These are phyloP conservation scores for Chironomus riparius DNA, from an alignment of 2,888 invertebrate genomes.

Conservation along the genomic window DNA sequence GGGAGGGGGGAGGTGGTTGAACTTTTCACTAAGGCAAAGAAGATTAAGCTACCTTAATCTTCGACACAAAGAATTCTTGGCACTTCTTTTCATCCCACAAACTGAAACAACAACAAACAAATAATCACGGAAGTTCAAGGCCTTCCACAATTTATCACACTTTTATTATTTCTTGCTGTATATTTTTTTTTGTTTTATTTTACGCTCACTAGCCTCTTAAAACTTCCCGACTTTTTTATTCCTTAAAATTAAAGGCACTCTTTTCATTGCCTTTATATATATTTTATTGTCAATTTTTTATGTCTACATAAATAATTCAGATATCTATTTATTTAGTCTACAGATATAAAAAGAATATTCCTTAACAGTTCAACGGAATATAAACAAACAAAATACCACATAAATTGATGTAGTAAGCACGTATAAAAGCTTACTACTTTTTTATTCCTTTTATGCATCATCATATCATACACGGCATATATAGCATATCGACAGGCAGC, in stretches of 20 bases:
- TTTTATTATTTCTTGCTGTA: not conserved
- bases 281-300: not conserved
- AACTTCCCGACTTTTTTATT: not conserved
- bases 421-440: not conserved
- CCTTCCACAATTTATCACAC: no score
- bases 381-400: not conserved
- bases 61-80: no score
- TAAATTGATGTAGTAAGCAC: not conserved
- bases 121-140: no score
- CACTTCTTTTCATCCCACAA: no score
- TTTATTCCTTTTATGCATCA: not conserved
- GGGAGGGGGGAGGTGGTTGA: no score
- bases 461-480: not conserved
- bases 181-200: not conserved
- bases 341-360: not conserved
- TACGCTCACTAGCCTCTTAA: not conserved
- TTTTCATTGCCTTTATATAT: not conserved
- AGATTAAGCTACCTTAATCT: no score
- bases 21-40: no score
- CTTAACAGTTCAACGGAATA: not conserved
- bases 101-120: no score
- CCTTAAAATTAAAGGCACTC: not conserved
- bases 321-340: not conserved
- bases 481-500: not conserved
- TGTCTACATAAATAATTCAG: not conserved